Percentiles rank a stretch among this genome's conserved stretches.
Evolutionary conservation across 2,113 vertebrate species (phyloP).

Genomic region (Rhea pennata): DNA sequence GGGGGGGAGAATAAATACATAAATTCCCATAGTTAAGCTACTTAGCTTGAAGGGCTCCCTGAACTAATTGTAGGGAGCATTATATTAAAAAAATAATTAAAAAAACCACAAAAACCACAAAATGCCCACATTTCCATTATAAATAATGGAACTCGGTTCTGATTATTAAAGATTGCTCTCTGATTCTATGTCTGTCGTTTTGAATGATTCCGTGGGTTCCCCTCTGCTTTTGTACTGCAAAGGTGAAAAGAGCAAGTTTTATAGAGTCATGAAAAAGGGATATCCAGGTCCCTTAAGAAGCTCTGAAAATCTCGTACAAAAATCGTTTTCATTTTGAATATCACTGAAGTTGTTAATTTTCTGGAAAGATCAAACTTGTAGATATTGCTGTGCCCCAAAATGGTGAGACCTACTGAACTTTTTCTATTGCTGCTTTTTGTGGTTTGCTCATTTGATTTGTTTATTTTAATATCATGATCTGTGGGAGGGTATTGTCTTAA

Average conservation of each 20-base stretch:
- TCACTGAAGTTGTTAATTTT: fast-evolving
- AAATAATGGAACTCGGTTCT: not conserved
- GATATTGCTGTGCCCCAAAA: not conserved
- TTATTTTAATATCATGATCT: not conserved
- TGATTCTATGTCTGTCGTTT: not conserved
- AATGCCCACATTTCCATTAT: not conserved
- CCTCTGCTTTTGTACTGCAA: not conserved
- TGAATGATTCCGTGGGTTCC: not conserved
- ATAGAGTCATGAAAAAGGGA: fast-evolving
- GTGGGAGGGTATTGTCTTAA: not conserved
- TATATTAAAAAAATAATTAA: not conserved
- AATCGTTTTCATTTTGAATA: fast-evolving
- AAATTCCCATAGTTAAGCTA: not conserved
- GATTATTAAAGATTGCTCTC: not conserved
- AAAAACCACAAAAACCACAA: not conserved
- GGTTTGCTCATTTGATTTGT: not conserved
- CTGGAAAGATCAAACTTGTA: not conserved
- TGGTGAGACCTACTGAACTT: fast-evolving
- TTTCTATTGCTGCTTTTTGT: not conserved
- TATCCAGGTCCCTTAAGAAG: not conserved
- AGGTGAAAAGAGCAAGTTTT: not conserved
- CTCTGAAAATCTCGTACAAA: not conserved
- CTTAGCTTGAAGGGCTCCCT: not conserved
- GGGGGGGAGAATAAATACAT: not conserved
- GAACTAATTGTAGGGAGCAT: not conserved